Base-by-base conservation (phyloP, 2,888 invertebrate genomes). In the Drosophila histrio region DNA sequence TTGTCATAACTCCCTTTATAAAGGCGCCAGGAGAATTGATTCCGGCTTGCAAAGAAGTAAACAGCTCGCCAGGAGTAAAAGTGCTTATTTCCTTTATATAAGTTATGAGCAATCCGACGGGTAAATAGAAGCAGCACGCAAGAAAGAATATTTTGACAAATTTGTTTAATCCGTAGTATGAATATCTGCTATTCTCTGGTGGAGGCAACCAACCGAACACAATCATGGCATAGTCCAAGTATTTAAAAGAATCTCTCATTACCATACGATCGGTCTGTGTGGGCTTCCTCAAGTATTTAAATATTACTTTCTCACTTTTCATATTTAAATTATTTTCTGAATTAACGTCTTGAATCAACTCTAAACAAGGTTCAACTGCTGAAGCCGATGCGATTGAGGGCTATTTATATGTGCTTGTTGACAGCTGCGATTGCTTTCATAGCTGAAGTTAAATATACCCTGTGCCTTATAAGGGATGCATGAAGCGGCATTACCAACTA, bases 61-160 rank as follows among this genome's bases (percentile, higher is more conserved):
- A 56, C 0, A 86, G 66, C 24, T 78, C 76, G 4, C 65, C 68
- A 0, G 82, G 69, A 4, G 62, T 67, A 24, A 86, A 73, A 2
- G 47, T 64, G 3, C 38, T 67, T 0, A 77, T 26, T n/a, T 73
- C 69, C 6, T 9, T 41, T 0, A 39, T 6, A 13, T 64, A 78
- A 5, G 70, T 69, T 0, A 56, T 49, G 1, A 13, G 2, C n/a
- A 81, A 46, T 0, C 62, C 69, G 2, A 68, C 26, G 1, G 75
- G 70, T 24, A 74, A 26, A 13, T 63, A 76, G 0, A 57, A 22
- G 13, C 41, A 34, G 32, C 57, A 15, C 0, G 26, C 11, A 0
- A 78, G 32, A 2, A 71, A 13, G 1, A 60, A 8, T 3, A 5
- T 4, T 21, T 47, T 62, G 22, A 44, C 47, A 3, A 77, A n/a